Percentiles rank a stretch among this genome's conserved stretches.
Evolutionary conservation across 2,888 invertebrate genomes (phyloP).

Genomic region (Meganola albula): DNA sequence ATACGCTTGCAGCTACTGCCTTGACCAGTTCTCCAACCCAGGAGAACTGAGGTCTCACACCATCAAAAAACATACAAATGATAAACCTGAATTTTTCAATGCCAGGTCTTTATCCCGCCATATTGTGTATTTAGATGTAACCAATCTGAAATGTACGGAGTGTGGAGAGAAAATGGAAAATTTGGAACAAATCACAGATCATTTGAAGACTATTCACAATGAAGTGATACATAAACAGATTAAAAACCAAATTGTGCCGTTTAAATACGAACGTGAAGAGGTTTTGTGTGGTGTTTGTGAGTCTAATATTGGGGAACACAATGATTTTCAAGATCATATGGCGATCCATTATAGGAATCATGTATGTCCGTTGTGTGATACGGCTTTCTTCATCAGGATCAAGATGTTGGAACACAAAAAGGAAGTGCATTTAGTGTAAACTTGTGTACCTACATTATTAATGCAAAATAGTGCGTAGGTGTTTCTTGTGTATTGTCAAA

Average conservation of each 20-base stretch:
- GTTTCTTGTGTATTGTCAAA: too few relatives aligned
- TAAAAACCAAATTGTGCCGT: conserved; percentile 52
- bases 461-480: too few relatives aligned
- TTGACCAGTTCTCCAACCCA: conserved; percentile 43
- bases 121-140: conserved; percentile 53
- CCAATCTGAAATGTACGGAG: conserved; percentile 41
- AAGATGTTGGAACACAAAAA: conserved; percentile 48
- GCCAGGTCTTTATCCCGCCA: conserved; percentile 40
- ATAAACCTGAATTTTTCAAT: conserved; percentile 42
- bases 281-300: conserved; percentile 37
- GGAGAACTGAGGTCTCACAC: conserved; percentile 47
- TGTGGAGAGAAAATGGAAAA: conserved; percentile 36
- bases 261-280: conserved; percentile 31
- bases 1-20: conserved; percentile 54
- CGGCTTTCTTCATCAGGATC: conserved; percentile 38
- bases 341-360: conserved; percentile 55
- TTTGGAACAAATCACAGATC: conserved; percentile 44
- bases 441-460: too few relatives aligned
- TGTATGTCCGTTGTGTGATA: conserved; percentile 53
- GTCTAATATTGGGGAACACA: conserved; percentile 30
- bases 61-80: conserved; percentile 29
- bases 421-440: conserved; percentile 36
- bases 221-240: conserved; percentile 46
- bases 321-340: conserved; percentile 53
- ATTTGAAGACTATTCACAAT: conserved; percentile 42